Conservation (phyloP, 2,797 vertebrate species). For the Menidia menidia region DNA sequence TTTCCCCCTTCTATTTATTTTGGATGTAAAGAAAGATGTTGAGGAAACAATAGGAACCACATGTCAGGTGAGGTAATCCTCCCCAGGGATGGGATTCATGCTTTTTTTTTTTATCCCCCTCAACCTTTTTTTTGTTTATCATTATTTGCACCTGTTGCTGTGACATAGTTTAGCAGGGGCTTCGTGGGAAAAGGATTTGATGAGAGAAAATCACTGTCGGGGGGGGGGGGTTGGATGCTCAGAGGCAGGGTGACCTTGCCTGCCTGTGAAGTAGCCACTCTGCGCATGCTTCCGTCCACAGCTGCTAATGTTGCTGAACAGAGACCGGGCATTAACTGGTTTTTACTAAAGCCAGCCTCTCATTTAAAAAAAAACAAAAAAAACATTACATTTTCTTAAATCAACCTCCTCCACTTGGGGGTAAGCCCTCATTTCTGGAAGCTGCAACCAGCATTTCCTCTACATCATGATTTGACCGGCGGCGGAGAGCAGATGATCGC, state of each 20-base stretch:
- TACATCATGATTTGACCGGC: not conserved
- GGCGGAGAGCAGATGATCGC: constrained; percentile 28
- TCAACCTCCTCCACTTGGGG: constrained; percentile 42
- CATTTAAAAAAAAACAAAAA: constrained; percentile 33
- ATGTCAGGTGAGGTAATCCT: constrained; percentile 19
- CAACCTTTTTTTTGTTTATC: not conserved
- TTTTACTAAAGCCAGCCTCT: constrained; percentile 50
- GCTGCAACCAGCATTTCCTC: constrained; percentile 20
- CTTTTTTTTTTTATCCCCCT: not conserved
- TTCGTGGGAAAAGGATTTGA: constrained; percentile 58
- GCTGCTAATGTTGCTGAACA: constrained; percentile 56
- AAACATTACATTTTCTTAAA: constrained; percentile 41
- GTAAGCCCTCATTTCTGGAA: constrained; percentile 38
- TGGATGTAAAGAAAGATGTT: not conserved
- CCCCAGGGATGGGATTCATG: too few species aligned
- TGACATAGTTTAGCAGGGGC: constrained; percentile 34
- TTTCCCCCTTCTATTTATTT: too few species aligned
- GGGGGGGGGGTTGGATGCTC: not conserved
- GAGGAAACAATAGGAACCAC: constrained; percentile 7
- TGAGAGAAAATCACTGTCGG: constrained; percentile 47
- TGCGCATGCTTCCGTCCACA: constrained; percentile 43
- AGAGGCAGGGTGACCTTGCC: constrained; percentile 51
- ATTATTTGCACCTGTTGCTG: constrained; percentile 61
- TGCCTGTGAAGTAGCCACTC: constrained; percentile 38
- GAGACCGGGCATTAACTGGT: constrained; percentile 43